Evolutionary conservation across 2,113 vertebrate species (phyloP), one percentile per base, ranked within the genome.

Genomic region (Eleginops maclovinus): DNA sequence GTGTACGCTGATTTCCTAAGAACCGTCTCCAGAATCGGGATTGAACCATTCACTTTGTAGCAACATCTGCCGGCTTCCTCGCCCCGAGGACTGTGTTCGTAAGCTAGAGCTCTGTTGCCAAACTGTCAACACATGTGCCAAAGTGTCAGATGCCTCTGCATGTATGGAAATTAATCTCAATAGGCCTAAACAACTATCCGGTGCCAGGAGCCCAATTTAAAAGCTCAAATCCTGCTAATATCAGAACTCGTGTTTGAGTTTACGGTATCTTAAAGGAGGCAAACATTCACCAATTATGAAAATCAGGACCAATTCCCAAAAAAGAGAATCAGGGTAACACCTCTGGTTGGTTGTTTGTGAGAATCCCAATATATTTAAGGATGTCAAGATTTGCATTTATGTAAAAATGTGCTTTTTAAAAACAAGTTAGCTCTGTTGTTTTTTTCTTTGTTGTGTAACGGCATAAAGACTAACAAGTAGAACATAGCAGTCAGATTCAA

Each of bases 81-180:
- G 51, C 68, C 81, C 49, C 22, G 19, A 67, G 3, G 1, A 58
- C 31, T 19, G 19, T 0, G 53, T 59, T 62, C 10, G 66, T 59
- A 44, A 79, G 79, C 81, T 40, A 0, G 31, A 1, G 55, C 73
- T 22, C 61, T 6, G 56, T 49, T 83, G 81, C 81, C 84, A 88
- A 72, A 70, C 66, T 82, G 84, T 80, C 86, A 66, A 65, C 53
- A 51, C 53, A 16, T 4, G 36, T 58, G 74, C 88, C 85, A 90
- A 70, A 24, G 54, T 55, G 70, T 86, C 81, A 78, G 56, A 66
- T 61, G 58, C 43, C 75, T 60, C 72, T 16, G 26, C 41, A 1
- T 62, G 62, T 47, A 70, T 47, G 58, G 36, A 75, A 84, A 75
- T 65, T 43, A 69, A 84, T 77, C 56, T 83, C 24, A 51, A 4